Evolutionary conservation across 2,797 vertebrate genomes (phyloP).

Genomic region (Crenuchus spilurus): DNA sequence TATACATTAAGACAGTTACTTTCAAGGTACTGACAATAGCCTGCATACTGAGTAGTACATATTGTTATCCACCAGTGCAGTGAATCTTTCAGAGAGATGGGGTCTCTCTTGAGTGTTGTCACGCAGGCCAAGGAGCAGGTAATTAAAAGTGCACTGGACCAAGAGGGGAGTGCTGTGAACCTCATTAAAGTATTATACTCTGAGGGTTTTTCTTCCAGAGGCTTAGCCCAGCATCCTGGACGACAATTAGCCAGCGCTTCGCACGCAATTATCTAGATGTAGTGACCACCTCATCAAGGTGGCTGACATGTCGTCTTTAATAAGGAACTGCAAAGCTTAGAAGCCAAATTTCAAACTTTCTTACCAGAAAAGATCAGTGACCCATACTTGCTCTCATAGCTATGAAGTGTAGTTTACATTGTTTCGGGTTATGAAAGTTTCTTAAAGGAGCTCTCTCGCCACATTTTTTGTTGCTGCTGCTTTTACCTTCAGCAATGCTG

Average conservation of each 20-base stretch:
- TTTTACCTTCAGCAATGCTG: background rate
- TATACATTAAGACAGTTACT: background rate
- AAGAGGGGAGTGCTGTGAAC: conserved; percentile 59
- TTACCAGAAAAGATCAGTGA: background rate
- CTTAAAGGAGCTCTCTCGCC: background rate
- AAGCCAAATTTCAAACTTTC: conserved; percentile 16
- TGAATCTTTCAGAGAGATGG: conserved; percentile 16
- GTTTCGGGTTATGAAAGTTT: background rate
- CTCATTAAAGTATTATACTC: conserved; percentile 68
- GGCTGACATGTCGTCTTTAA: conserved; percentile 40
- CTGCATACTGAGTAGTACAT: background rate
- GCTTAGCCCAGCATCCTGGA: conserved; percentile 35
- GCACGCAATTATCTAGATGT: conserved; percentile 41
- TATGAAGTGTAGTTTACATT: background rate
- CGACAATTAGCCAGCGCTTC: conserved; percentile 48
- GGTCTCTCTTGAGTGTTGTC: conserved; percentile 29
- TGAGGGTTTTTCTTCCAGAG: conserved; percentile 28
- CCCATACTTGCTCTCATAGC: background rate
- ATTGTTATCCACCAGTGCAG: background rate
- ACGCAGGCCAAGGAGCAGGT: conserved; percentile 63
- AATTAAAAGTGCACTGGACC: conserved; percentile 74
- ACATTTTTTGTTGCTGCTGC: too few species aligned
- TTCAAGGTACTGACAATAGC: background rate
- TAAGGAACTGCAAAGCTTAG: conserved; percentile 11
- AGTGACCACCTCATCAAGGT: conserved; percentile 31